Base-by-base conservation (phyloP, 2,888 invertebrate genomes). In the Tachystola acroxantha region DNA sequence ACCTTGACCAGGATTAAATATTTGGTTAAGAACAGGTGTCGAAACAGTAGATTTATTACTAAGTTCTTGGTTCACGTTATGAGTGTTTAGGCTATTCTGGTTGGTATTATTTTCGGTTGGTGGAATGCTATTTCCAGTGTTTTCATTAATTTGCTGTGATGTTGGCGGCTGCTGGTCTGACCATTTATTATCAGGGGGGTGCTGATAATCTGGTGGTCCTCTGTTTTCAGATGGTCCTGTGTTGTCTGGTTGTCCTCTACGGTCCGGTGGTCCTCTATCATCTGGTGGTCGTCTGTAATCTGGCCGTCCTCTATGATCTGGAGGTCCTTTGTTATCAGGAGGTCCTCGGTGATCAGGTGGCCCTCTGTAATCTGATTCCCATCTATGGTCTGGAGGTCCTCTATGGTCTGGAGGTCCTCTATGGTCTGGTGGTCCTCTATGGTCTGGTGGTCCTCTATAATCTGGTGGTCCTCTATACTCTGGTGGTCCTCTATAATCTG, bases 401-500 rank as follows among this genome's bases (percentile, higher is more conserved):
- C 37, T 34, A 25, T 35, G 7, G 24, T 10, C n/a, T 28, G 34
- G 34, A 16, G 20, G 19, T 9, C 28, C 28, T 28, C 28, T 29
- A 11, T 13, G 10, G 22, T 29, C 24, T 32, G 36, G 36, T 10
- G 29, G 28, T 9, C 22, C 29, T 24, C 30, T 29, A 11, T 13
- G 11, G 16, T 25, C 20, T 26, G 36, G 32, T 10, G 25, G 13
- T 13, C 13, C 22, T 35, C 34, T 28, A 1, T 35, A 2, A 30
- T 36, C 13, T 12, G 47, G 34, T 19, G 39, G 32, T 13, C 42
- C 45, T 22, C 43, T 32, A 5, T 42, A 26, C 28, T 28, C 11
- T n/a, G 43, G 34, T 20, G 43, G 34, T 22, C 40, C 39, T 34
- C 40, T 39, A 7, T 42, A 28, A 9, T 32, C 32, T 32, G 33